Evolutionary conservation across 2,888 invertebrate genomes (phyloP).

Genomic region (Balanococcus diminutus): DNA sequence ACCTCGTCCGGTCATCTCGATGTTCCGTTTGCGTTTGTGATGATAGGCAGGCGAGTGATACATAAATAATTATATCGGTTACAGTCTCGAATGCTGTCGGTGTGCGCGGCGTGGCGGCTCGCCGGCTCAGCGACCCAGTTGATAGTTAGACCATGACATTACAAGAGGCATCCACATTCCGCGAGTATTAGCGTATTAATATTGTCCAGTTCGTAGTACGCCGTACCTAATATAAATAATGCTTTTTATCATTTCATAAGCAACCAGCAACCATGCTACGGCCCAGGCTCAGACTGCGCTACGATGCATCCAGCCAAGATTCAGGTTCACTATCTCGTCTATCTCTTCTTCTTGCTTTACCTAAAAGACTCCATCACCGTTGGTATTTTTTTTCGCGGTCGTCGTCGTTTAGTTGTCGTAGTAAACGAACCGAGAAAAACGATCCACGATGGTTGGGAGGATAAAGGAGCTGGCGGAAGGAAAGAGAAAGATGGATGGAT

Average conservation of each 20-base stretch:
- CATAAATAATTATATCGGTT: not conserved
- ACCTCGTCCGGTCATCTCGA: not conserved
- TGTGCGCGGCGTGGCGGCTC: too few relatives aligned
- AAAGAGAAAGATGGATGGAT: not conserved
- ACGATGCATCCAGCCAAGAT: not conserved
- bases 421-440: not conserved
- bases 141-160: constrained; percentile 8
- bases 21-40: too few relatives aligned
- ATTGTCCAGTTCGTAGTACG: not conserved
- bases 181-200: not conserved
- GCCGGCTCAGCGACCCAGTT: not conserved
- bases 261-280: not conserved
- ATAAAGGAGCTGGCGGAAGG: not conserved
- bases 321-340: not conserved
- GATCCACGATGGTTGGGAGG: not conserved
- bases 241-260: not conserved
- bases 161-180: not conserved
- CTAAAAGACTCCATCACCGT: not conserved
- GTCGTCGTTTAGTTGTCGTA: too few relatives aligned
- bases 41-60: not conserved
- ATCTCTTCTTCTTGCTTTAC: not conserved
- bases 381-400: not conserved
- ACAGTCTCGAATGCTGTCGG: not conserved
- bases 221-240: too few relatives aligned
- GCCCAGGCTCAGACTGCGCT: not conserved